Evolutionary conservation across 2,888 invertebrate genomes (phyloP).

Genomic region (Dicyrtoma fusca): DNA sequence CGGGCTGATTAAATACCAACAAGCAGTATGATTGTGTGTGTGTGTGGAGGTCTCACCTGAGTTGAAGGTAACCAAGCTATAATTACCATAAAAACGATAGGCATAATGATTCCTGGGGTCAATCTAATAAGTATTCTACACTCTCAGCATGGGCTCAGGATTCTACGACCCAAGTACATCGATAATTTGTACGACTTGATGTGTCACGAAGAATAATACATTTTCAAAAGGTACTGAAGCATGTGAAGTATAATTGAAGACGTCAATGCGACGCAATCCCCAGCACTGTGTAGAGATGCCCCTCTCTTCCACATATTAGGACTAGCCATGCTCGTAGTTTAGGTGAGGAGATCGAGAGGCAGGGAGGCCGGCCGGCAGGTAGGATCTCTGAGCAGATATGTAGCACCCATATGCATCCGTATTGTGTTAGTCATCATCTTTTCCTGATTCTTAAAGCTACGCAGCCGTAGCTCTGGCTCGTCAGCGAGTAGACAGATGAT

Average conservation of each 20-base stretch:
- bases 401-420: slow-evolving; percentile 2
- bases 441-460: neutral
- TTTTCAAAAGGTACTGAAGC: slow-evolving; percentile 41
- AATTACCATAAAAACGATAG: slow-evolving; percentile 52
- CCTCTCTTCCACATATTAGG: slow-evolving; percentile 1
- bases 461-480: too few relatives aligned
- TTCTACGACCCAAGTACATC: slow-evolving; percentile 37
- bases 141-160: slow-evolving; percentile 43
- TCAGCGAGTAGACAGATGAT: neutral
- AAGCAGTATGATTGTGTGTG: neutral
- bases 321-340: neutral
- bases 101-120: slow-evolving; percentile 52
- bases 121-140: slow-evolving; percentile 53
- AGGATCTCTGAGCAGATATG: slow-evolving; percentile 6
- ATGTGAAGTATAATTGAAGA: slow-evolving; percentile 42
- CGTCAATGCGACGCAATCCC: slow-evolving; percentile 28
- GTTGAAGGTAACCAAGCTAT: slow-evolving; percentile 41
- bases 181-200: slow-evolving; percentile 48
- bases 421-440: neutral
- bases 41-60: slow-evolving; percentile 35
- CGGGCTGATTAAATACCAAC: slow-evolving; percentile 30
- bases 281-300: neutral
- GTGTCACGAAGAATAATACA: slow-evolving; percentile 49
- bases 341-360: too few relatives aligned
- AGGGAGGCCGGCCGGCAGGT: too few relatives aligned